A percentile compares a stretch with the other conserved stretches of the same genome.
Evolutionary conservation across 2,113 vertebrate genomes (phyloP).

Genomic region (Colius striatus): DNA sequence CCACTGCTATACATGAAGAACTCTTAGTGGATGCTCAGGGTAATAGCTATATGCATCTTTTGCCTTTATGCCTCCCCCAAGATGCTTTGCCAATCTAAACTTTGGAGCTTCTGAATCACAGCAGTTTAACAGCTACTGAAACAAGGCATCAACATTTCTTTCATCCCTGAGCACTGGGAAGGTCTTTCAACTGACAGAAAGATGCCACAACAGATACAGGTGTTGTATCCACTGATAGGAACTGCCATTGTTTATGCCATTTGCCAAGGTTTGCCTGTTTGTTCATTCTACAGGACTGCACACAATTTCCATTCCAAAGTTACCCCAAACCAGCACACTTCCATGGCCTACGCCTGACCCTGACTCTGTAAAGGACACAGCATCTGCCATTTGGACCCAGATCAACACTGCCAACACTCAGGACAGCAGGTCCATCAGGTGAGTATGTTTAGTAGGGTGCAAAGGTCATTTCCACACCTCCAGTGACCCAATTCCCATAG

Average conservation of each 20-base stretch:
- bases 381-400: not conserved
- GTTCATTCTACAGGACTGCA: not conserved
- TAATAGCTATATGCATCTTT: not conserved
- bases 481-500: not conserved
- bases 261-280: not conserved
- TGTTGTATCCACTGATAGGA: not conserved
- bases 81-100: not conserved
- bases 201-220: not conserved
- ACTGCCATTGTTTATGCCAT: not conserved
- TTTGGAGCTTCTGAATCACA: not conserved
- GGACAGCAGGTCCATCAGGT: not conserved
- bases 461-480: not conserved
- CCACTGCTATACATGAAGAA: not conserved
- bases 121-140: not conserved
- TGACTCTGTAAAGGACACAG: not conserved
- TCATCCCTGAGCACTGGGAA: not conserved
- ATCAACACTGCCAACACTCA: not conserved
- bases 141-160: not conserved
- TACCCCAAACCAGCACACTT: not conserved
- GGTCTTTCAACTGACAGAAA: not conserved
- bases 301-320: accelerated
- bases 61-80: accelerated
- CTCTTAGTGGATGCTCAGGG: not conserved
- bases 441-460: not conserved
- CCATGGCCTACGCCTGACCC: not conserved